These are phyloP conservation scores for Typhlichthys eigenmanni DNA, from an alignment of 2,797 vertebrate genomes.

Conservation along the genomic window DNA sequence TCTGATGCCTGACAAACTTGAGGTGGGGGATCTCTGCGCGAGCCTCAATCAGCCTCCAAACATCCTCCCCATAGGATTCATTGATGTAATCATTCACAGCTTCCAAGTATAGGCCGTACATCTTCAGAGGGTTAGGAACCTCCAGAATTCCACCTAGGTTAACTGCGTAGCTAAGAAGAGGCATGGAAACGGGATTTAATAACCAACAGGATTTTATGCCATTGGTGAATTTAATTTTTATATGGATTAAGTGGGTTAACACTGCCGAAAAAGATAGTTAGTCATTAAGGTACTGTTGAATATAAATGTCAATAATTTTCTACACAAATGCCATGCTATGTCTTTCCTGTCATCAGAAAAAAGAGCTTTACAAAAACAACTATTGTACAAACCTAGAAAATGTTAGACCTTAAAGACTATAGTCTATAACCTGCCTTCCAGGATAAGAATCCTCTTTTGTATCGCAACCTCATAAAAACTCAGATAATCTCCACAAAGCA, in stretches of 20 bases:
- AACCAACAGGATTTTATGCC: too few relatives aligned
- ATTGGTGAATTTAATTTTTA: too few relatives aligned
- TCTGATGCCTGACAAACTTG: constrained; percentile 80
- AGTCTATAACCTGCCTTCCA: not conserved
- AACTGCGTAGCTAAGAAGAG: constrained; percentile 45
- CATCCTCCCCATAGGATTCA: constrained; percentile 79
- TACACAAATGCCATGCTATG: not conserved
- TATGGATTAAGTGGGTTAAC: too few relatives aligned
- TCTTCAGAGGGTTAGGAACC: constrained; percentile 69
- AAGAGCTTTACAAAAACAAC: too few relatives aligned
- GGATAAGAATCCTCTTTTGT: not conserved
- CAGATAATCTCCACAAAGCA: constrained; percentile 26
- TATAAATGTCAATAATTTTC: not conserved
- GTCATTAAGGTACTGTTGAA: too few relatives aligned
- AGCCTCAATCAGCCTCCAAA: constrained; percentile 80
- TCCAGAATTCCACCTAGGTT: constrained; percentile 46
- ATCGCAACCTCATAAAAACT: constrained; percentile 44
- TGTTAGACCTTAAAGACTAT: not conserved
- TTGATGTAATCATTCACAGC: constrained; percentile 81
- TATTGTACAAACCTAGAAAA: too few relatives aligned
- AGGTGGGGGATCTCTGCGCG: constrained; percentile 79
- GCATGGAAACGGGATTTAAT: not conserved
- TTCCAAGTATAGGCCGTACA: constrained; percentile 81
- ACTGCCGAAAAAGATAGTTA: too few relatives aligned
- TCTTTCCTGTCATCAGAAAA: not conserved